Evolutionary conservation across 2,888 invertebrate species (phyloP), one percentile per base, ranked within the genome.

Genomic region (Cantharis nigra): DNA sequence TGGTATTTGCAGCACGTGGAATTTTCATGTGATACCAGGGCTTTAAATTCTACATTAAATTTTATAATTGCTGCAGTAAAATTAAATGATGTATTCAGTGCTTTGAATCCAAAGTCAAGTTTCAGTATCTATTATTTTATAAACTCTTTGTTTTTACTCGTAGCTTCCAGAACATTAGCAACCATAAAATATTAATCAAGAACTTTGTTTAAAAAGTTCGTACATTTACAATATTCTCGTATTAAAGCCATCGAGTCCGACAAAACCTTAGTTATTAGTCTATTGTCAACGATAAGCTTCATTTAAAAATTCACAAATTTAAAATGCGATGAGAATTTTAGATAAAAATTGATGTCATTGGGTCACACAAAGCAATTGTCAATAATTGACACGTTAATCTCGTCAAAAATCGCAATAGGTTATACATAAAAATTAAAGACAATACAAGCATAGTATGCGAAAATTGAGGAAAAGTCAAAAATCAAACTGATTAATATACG

Each of bases 281-380:
- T 49, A 49, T 49, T 49, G 49, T 49, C n/a, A n/a, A 9, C 49
- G 49, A 49, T 49, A n/a, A 49, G 49, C 49, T 49, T 49, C 49
- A 49, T 49, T 49, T 49, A 49, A 49, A 49, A 49, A 49, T 49
- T 30, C n/a, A 3, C n/a, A 49, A 49, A 49, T 49, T 49, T 49
- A 49, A 49, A 49, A 49, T 49, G 49, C 13, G 49, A 49, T 49
- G 49, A 49, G 49, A 49, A 49, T 49, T 49, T 49, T 49, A 49
- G 49, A 82, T 14, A 13, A 16, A 77, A 83, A 85, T 84, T 82
- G 82, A 84, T 84, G 85, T 83, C 84, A 84, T 83, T 85, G 82
- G 83, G 83, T 79, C 83, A 83, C 81, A 79, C 80, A 82, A 82
- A 83, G 82, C 83, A 83, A 83, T 85, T 81, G 80, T 81, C 80